A percentile compares a stretch with the other conserved stretches of the same genome.
Evolutionary conservation across 2,888 invertebrate species (phyloP).

Genomic region (Spisula subtruncata): DNA sequence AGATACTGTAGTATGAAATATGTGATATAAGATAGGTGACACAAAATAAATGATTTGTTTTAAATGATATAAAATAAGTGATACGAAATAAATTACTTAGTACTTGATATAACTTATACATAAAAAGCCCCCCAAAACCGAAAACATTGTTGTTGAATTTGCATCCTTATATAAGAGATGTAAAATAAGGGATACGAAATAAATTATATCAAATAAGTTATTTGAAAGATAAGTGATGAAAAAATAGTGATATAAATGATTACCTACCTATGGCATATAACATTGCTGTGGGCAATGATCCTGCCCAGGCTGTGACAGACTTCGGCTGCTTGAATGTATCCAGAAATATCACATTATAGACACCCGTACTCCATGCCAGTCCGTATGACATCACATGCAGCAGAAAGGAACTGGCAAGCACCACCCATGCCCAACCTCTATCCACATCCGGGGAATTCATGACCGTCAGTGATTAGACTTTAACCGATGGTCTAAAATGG

Average conservation of each 20-base stretch:
- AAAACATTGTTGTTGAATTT: too few species aligned
- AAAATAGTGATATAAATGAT: not conserved
- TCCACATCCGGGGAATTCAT: constrained; percentile 59
- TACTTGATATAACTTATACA: too few species aligned
- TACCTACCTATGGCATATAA: constrained; percentile 76
- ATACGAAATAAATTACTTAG: too few species aligned
- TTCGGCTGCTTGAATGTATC: constrained; percentile 73
- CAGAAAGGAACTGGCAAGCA: constrained; percentile 73
- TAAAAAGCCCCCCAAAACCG: too few species aligned
- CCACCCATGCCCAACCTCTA: constrained; percentile 76
- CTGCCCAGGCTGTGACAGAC: constrained; percentile 76
- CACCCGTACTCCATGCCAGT: constrained; percentile 79
- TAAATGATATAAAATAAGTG: too few species aligned
- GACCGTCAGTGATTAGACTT: not conserved
- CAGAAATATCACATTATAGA: constrained; percentile 80
- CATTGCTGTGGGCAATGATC: constrained; percentile 76
- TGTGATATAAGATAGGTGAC: too few species aligned
- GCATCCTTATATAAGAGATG: too few species aligned
- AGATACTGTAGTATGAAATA: too few species aligned
- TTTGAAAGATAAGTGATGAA: not conserved
- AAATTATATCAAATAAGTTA: too few species aligned
- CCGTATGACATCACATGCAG: constrained; percentile 77
- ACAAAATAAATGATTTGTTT: too few species aligned
- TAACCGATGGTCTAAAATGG: not conserved
- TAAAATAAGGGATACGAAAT: too few species aligned